Base-by-base conservation (phyloP, 2,797 vertebrate species). In the Agapornis canus region DNA sequence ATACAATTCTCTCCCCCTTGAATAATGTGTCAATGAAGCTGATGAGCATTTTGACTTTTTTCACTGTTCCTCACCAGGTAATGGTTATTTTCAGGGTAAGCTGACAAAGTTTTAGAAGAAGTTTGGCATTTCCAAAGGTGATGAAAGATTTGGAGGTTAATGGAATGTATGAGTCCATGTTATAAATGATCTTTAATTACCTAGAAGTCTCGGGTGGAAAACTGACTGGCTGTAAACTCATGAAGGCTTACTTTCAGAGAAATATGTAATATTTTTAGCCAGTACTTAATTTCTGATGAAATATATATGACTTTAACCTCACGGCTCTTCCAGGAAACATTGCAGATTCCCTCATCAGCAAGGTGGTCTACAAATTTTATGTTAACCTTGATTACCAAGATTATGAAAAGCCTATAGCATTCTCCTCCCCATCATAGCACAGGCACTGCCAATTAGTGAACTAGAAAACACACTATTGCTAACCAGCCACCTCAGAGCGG, bases 311-410 rank as follows among this genome's bases (percentile, higher is more conserved):
- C 81, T 92, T 91, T n/a, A 90, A 69, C 73, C 43, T 82, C 48
- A 70, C 7, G 0, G 0, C 14, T 93, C 52, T 84, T 90, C 27
- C 43, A 76, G 66, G 59, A 90, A 95, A 56, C 56, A 26, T 90
- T 95, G 25, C 19, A 35, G 7, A 14, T 57, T 57, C 54, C 54
- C 54, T 57, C n/a, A 42, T 90, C 57, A 91, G 49, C 63, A 82
- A 92, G 84, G 76, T 87, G 71, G n/a, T 79, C 92, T 96, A 92
- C 86, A 94, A 91, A 95, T 95, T 91, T 90, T 64, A 13, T 56
- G 52, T 93, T 94, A 92, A 73, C 80, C 86, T 93, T 97, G 95
- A 93, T 95, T 96, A 66, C 47, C 7, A 63, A 82, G 73, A 79
- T 76, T 82, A 64, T 69, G 75, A 82, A 80, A 92, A 93, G 51